These are phyloP conservation scores for Dasysyrphus tricinctus DNA, from an alignment of 2,888 invertebrate genomes.

Conservation along the genomic window DNA sequence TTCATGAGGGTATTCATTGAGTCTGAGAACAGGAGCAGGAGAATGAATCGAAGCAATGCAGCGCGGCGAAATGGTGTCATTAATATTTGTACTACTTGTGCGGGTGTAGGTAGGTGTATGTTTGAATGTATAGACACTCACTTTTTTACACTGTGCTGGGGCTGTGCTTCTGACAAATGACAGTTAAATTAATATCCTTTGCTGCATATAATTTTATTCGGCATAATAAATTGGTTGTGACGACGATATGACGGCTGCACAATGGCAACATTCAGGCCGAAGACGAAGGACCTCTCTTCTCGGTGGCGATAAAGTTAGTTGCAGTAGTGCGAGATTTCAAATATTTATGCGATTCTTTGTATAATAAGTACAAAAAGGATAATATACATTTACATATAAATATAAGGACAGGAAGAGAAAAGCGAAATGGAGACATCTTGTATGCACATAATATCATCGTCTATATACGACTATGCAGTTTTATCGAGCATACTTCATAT, in stretches of 20 bases:
- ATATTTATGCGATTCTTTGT: constrained; percentile 68
- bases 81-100: constrained; percentile 56
- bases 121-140: constrained; percentile 8
- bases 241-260: constrained; percentile 56
- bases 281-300: constrained; percentile 55
- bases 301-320: constrained; percentile 42
- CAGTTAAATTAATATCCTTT: constrained; percentile 75
- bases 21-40: neutral
- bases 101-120: neutral
- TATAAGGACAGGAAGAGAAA: neutral
- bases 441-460: neutral
- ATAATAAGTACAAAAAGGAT: constrained; percentile 10
- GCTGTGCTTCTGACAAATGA: constrained; percentile 71
- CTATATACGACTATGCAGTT: constrained; percentile 28
- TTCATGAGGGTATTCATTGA: constrained; percentile 63
- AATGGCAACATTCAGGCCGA: constrained; percentile 35
- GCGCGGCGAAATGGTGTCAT: constrained; percentile 60
- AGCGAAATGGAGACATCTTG: constrained; percentile 50
- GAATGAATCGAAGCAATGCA: constrained; percentile 6
- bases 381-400: neutral
- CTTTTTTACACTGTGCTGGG: constrained; percentile 8
- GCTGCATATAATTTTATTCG: constrained; percentile 74
- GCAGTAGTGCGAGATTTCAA: constrained; percentile 48
- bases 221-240: constrained; percentile 75
- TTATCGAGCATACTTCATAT: constrained; percentile 28